Evolutionary conservation across 2,113 vertebrate species (phyloP), one percentile per base, ranked within the genome.

Genomic region (Suricata suricatta): DNA sequence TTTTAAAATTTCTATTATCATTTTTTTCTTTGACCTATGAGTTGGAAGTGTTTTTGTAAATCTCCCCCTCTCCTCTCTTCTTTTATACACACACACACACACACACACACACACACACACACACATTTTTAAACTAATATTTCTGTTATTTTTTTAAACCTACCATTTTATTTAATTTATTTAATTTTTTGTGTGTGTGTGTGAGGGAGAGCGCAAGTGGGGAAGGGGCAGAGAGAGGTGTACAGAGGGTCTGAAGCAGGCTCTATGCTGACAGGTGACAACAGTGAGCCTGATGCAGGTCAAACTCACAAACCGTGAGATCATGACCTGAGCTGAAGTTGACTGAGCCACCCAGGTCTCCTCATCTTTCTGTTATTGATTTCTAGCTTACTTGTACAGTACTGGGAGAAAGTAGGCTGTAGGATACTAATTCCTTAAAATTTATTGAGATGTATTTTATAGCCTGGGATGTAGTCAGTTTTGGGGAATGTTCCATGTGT

Each of bases 1-100:
- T 96, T 95, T 96, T 87, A 54, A 35, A 96, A 94, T 97, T 96
- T 93, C 72, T 84, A 83, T 92, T 47, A 88, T 92, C 72, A 35
- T 94, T 97, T 90, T 77, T 72, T 95, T 85, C 29, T 89, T 92
- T 89, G 91, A 88, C 25, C 54, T 47, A 77, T 38, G 66, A 80
- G 47, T 66, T 85, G 85, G 87, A 79, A 88, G 54, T 96, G 17
- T 79, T 88, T 94, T 64, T 93, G 17, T 83, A 91, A 96, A 76
- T 79, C 10, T 72, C 38, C 91, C 84, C 84, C 41, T 64, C 25
- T 35, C 38, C 10, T 77, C 38, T 93, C 84, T n/a, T 57, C 25
- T 41, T 41, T 27, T 16, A 11, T 31, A 57, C 17, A 57, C 5
- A 54, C 17, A 54, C 5, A 54, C 15, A 54, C 4, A 54, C 52